Evolutionary conservation across 2,113 vertebrate species (phyloP).

Genomic region (Pleuronectes platessa): DNA sequence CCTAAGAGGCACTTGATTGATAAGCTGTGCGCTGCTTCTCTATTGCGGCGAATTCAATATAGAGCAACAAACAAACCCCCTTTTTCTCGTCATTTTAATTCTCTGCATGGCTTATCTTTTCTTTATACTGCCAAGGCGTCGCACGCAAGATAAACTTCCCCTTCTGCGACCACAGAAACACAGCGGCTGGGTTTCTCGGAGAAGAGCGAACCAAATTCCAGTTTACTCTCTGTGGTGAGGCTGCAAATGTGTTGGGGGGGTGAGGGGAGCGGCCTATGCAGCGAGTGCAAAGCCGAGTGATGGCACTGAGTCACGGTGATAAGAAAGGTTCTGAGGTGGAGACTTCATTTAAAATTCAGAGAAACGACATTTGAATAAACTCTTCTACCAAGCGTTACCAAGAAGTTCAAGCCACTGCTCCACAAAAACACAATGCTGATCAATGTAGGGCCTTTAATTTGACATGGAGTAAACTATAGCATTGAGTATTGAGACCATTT

Average conservation of each 20-base stretch:
- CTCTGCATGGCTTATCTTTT: conserved; percentile 31
- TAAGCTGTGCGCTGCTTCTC: conserved; percentile 41
- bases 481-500: not conserved
- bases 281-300: not conserved
- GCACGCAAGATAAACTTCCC: conserved; percentile 20
- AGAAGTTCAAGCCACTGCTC: conserved; percentile 24
- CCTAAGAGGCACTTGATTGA: conserved; percentile 45
- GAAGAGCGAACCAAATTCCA: conserved; percentile 34
- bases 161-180: conserved; percentile 18
- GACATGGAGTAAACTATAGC: no score
- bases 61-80: conserved; percentile 2
- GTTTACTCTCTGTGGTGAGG: conserved; percentile 34
- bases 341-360: conserved; percentile 31
- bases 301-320: conserved; percentile 11
- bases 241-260: conserved; percentile 33
- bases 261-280: conserved; percentile 16
- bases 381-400: not conserved
- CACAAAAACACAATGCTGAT: conserved; percentile 4
- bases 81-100: conserved; percentile 21
- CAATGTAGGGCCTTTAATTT: no score
- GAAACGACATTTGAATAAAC: conserved; percentile 27
- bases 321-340: conserved; percentile 1
- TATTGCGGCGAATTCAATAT: conserved; percentile 4
- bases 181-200: conserved; percentile 39
- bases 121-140: conserved; percentile 14